phyloP scores from a whole-genome alignment of 2,888 invertebrate species.

The Physocephala rufipes region DNA sequence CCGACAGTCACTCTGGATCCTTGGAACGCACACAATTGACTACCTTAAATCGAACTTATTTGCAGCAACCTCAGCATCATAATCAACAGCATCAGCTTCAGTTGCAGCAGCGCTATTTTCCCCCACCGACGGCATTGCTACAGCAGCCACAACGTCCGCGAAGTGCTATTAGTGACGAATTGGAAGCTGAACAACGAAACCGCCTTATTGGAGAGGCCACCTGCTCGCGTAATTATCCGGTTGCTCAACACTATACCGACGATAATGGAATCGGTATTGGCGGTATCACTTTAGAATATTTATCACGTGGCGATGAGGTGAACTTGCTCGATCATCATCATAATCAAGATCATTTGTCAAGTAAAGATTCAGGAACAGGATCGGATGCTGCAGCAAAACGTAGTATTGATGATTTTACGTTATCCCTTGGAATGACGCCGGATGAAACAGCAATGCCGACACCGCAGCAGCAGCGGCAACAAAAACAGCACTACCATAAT shows the following conservation, averaged over 20 bases:
- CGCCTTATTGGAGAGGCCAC: slow-evolving; percentile 52
- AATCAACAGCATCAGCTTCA: slow-evolving; percentile 49
- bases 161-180: slow-evolving; percentile 52
- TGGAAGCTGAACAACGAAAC: slow-evolving; percentile 45
- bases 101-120: background rate
- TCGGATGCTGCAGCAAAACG: slow-evolving; percentile 62
- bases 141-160: slow-evolving; percentile 51
- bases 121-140: background rate
- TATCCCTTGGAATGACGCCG: slow-evolving; percentile 39
- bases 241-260: slow-evolving; percentile 12
- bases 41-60: slow-evolving; percentile 55
- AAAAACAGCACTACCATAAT: slow-evolving; percentile 37
- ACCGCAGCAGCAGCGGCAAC: slow-evolving; percentile 11
- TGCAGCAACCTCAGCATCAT: slow-evolving; percentile 44
- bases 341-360: slow-evolving; percentile 58
- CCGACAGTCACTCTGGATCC: slow-evolving; percentile 43
- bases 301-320: slow-evolving; percentile 53
- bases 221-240: background rate
- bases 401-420: slow-evolving; percentile 57
- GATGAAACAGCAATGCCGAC: too few relatives aligned
- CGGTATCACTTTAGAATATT: slow-evolving; percentile 52
- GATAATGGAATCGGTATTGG: slow-evolving; percentile 39
- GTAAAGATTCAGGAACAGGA: slow-evolving; percentile 61
- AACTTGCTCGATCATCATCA: slow-evolving; percentile 46
- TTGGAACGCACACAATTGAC: slow-evolving; percentile 59